phyloP scores from a whole-genome alignment of 1,140 invertebrate species.

The Zaprionus kolodkinae region DNA sequence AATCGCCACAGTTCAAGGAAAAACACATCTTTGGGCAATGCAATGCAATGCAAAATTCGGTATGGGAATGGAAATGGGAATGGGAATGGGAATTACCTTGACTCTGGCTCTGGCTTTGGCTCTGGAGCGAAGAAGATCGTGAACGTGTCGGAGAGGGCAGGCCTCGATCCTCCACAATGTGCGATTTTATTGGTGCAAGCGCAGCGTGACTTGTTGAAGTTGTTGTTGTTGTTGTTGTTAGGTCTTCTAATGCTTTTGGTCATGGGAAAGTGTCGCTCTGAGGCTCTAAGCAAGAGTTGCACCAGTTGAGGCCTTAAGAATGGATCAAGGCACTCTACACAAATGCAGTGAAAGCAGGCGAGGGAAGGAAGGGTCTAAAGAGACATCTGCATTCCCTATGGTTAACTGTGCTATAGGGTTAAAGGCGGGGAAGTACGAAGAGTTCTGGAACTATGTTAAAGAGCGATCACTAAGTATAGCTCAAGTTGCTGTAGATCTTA shows the following conservation, averaged over 20 bases:
- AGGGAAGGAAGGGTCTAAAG: not conserved
- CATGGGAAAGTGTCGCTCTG: slow-evolving; percentile 68
- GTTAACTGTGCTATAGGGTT: not conserved
- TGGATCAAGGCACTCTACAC: slow-evolving; percentile 8
- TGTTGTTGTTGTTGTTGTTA: slow-evolving; percentile 6
- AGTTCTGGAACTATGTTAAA: not conserved
- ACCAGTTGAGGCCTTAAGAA: slow-evolving; percentile 40
- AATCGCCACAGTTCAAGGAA: slow-evolving; percentile 30
- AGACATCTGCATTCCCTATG: no score
- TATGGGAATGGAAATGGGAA: slow-evolving; percentile 80
- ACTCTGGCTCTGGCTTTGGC: slow-evolving; percentile 34
- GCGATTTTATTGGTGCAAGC: slow-evolving; percentile 71
- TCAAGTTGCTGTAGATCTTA: not conserved
- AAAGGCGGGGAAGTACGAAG: no score
- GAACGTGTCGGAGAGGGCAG: slow-evolving; percentile 52
- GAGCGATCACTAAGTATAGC: not conserved
- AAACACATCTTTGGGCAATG: slow-evolving; percentile 43
- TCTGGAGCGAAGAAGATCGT: slow-evolving; percentile 46
- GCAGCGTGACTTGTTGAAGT: slow-evolving; percentile 65
- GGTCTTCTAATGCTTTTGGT: slow-evolving; percentile 70
- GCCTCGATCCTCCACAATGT: slow-evolving; percentile 40
- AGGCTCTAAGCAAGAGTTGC: slow-evolving; percentile 25
- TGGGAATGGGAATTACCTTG: slow-evolving; percentile 82
- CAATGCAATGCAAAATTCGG: slow-evolving; percentile 67
- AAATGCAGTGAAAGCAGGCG: slow-evolving; percentile 31